Evolutionary conservation across 1,140 invertebrate species (phyloP), one percentile per base, ranked within the genome.

Genomic region (Odontomachus brunneus): DNA sequence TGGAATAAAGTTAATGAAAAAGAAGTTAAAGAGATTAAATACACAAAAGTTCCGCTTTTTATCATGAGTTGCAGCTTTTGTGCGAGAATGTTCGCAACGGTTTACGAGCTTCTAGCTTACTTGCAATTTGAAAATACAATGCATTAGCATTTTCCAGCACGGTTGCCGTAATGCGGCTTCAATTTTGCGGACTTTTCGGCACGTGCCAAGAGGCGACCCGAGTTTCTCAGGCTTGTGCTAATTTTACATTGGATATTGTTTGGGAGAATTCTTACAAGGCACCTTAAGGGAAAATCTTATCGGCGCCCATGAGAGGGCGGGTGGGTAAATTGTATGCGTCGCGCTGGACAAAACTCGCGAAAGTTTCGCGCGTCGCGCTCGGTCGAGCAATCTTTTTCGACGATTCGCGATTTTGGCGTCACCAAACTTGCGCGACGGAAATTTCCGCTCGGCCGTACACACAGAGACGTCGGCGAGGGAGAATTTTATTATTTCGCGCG

Each of bases 401-500:
- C 65, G 44, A 67, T 49, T 78, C 15, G 48, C 74, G 22, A 67
- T 76, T 62, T 67, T 76, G 62, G 74, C 74, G 65, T 12, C 24
- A 19, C 9, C 69, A n/a, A 38, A 59, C 51, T 51, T 44, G 51
- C 17, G 17, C 33, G 65, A 80, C 65, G 29, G 51, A 80, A 67
- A 80, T 71, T 80, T 80, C 33, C 51, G 65, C 65, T 26, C 73
- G 26, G 65, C 75, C 75, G n/a, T 55, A 15, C 17, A 62, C 19
- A n/a, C 24, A 49, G 73, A 51, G 44, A 51, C 75, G 65, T 44
- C 24, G 38, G 24, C 29, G 1, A 14, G 24, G 65, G 11, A 44
- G 49, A 33, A 80, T 80, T 80, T 80, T 59, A 80, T 80, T 80
- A 71, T 80, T 80, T 59, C 63, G 53, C 14, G 75, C 38, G n/a